These are phyloP conservation scores for Danio jaintianensis DNA, from an alignment of 2,797 vertebrate species.

Conservation along the genomic window DNA sequence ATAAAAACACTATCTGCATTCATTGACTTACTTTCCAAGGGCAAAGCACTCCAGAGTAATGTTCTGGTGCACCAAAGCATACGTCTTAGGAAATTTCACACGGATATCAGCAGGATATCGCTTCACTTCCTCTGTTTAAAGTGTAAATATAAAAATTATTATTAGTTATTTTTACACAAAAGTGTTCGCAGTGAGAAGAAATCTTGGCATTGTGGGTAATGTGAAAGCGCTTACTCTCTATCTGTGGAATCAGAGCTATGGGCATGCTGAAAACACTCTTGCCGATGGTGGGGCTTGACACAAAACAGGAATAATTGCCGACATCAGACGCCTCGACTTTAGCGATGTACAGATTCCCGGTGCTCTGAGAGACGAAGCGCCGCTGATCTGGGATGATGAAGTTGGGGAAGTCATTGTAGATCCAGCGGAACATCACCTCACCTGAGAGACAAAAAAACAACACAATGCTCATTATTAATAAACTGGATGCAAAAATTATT, in stretches of 20 bases:
- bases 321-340: constrained; percentile 93
- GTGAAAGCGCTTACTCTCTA: constrained; percentile 81
- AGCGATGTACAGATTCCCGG: constrained; percentile 95
- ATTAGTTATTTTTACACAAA: too few species aligned
- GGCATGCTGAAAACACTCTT: constrained; percentile 98
- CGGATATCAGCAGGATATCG: constrained; percentile 94
- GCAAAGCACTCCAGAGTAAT: constrained; percentile 97
- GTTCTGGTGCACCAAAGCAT: constrained; percentile 91
- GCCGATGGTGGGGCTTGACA: constrained; percentile 91
- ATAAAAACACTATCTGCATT: background rate
- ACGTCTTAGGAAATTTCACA: constrained; percentile 90
- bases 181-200: background rate
- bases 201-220: background rate
- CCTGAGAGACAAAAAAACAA: constrained; percentile 71
- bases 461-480: background rate
- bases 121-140: constrained; percentile 82
- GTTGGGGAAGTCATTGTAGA: constrained; percentile 94
- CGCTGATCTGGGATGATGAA: constrained; percentile 91
- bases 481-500: too few species aligned
- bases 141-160: background rate
- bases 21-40: constrained; percentile 92
- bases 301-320: constrained; percentile 98
- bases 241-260: constrained; percentile 88
- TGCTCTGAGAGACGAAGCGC: constrained; percentile 93
- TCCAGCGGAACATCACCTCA: constrained; percentile 95